Evolutionary conservation across 2,113 vertebrate genomes (phyloP).

Genomic region (Vicugna pacos): DNA sequence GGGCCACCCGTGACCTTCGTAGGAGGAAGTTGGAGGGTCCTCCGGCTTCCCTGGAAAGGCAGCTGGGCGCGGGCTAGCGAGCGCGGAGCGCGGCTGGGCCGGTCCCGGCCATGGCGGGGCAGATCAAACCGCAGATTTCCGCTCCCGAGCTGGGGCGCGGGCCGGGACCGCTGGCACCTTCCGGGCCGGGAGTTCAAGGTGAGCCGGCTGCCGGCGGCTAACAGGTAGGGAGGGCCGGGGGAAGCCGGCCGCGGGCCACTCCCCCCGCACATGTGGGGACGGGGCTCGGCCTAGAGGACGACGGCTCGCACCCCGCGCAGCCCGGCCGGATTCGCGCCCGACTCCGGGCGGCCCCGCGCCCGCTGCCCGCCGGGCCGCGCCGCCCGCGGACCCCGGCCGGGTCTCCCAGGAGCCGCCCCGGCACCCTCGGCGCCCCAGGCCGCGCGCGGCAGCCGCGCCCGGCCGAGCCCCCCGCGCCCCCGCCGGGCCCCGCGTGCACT

Average conservation of each 20-base stretch:
- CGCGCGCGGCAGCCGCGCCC: not conserved
- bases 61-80: not conserved
- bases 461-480: not conserved
- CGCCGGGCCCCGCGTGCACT: conserved; percentile 64
- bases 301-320: not conserved
- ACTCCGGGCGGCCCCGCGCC: not conserved
- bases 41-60: conserved; percentile 48
- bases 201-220: conserved; percentile 47
- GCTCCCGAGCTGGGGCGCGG: not conserved
- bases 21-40: conserved; percentile 68
- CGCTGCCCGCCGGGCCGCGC: no score
- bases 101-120: not conserved
- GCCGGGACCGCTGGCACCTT: conserved; percentile 39
- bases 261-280: conserved; percentile 43
- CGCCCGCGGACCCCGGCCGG: no score
- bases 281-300: conserved; percentile 53
- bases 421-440: no score
- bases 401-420: no score
- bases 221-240: conserved; percentile 61
- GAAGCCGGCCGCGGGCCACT: conserved; percentile 55
- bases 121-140: conserved; percentile 14
- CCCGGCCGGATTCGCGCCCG: not conserved
- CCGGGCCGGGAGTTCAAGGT: conserved; percentile 72
- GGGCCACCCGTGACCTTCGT: conserved; percentile 63
- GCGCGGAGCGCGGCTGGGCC: not conserved